A percentile compares a stretch with the other conserved stretches of the same genome.
phyloP scores from a whole-genome alignment of 1,140 invertebrate genomes.

The Onthophagus taurus region DNA sequence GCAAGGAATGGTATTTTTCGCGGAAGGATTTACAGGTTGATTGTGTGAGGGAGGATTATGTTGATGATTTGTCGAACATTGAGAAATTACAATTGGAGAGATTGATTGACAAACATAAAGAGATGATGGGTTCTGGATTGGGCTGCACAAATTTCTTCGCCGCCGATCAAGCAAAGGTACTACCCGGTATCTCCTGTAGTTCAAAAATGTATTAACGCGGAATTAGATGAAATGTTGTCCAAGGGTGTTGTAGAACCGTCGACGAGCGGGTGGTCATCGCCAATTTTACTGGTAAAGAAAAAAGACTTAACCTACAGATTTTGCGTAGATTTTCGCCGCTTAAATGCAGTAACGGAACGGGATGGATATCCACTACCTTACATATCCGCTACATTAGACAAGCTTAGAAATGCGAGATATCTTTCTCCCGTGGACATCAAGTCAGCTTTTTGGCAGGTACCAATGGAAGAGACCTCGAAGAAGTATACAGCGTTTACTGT shows the following conservation, averaged over 20 bases:
- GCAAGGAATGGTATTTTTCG: slow-evolving; percentile 1
- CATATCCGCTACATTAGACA: slow-evolving; percentile 26
- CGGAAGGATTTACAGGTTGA: no score
- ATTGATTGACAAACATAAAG: not conserved
- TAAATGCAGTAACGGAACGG: slow-evolving; percentile 19
- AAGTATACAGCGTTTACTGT: slow-evolving; percentile 40
- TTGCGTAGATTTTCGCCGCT: slow-evolving; percentile 15
- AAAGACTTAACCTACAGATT: slow-evolving; percentile 8
- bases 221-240: slow-evolving; percentile 10
- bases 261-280: slow-evolving; percentile 1
- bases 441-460: slow-evolving; percentile 30
- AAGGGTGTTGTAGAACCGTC: not conserved
- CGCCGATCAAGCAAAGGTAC: slow-evolving; percentile 5
- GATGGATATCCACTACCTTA: slow-evolving; percentile 25
- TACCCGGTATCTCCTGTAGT: slow-evolving; percentile 7
- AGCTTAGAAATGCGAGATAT: slow-evolving; percentile 26
- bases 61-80: not conserved
- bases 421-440: slow-evolving; percentile 25
- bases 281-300: not conserved
- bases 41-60: no score
- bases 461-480: slow-evolving; percentile 22
- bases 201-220: slow-evolving; percentile 3
- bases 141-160: not conserved
- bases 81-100: not conserved
- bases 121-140: not conserved